A percentile compares a stretch with the other conserved stretches of the same genome.
phyloP scores from a whole-genome alignment of 2,113 vertebrate species.

The Ancistrus triradiatus region DNA sequence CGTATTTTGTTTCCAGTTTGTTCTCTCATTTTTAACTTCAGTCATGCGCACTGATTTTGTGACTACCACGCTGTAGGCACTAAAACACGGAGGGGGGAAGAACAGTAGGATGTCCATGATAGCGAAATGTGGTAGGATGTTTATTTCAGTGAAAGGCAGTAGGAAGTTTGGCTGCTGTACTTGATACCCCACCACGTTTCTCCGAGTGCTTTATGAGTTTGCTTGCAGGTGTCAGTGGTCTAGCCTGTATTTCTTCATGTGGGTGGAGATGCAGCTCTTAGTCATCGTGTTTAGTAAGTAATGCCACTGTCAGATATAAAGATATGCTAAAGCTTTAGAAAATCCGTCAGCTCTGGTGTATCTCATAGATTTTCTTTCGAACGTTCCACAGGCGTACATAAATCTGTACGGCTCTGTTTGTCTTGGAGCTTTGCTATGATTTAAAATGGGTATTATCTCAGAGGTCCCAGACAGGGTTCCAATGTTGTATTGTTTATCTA shows the following conservation, averaged over 20 bases:
- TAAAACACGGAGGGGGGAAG: too few species aligned
- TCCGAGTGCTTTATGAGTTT: slow-evolving; percentile 4
- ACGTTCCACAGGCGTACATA: slow-evolving; percentile 9
- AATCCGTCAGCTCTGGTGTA: background rate
- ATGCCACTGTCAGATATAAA: background rate
- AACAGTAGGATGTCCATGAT: too few species aligned
- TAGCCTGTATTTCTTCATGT: slow-evolving; percentile 21
- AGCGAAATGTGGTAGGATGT: too few species aligned
- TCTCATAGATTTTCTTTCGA: background rate
- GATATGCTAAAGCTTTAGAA: slow-evolving; percentile 12
- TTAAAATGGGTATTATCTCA: too few species aligned
- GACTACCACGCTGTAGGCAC: too few species aligned
- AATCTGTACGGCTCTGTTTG: slow-evolving; percentile 1
- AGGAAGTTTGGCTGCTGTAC: too few species aligned
- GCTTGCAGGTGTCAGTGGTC: slow-evolving; percentile 20
- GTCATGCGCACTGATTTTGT: too few species aligned
- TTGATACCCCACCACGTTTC: background rate
- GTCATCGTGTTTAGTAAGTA: slow-evolving; percentile 9
- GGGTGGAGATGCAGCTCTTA: slow-evolving; percentile 28
- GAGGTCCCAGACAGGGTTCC: too few species aligned
- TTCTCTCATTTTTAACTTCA: too few species aligned
- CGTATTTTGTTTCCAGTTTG: too few species aligned
- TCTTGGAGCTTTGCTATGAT: slow-evolving; percentile 2
- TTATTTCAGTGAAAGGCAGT: too few species aligned
- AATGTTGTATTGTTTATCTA: too few species aligned